A percentile compares a stretch with the other conserved stretches of the same genome.
phyloP scores from a whole-genome alignment of 2,797 vertebrate genomes.

The Chaetophractus vellerosus region DNA sequence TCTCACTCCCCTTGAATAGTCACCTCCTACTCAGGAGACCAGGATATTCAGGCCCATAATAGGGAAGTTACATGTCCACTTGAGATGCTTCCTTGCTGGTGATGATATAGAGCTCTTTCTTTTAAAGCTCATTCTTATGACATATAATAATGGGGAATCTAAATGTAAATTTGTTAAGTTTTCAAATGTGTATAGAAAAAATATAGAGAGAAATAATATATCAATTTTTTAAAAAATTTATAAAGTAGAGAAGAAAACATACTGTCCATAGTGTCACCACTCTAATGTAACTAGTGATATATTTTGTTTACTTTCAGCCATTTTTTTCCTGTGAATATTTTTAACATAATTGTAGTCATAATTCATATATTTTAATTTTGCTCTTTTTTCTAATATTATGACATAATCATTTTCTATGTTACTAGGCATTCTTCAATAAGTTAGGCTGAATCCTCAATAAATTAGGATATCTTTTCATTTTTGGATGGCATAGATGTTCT shows the following conservation, averaged over 20 bases:
- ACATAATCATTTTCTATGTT: slow-evolving; percentile 20
- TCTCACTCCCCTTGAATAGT: background rate
- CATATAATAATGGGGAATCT: background rate
- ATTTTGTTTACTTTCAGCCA: background rate
- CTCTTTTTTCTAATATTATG: background rate
- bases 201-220: background rate
- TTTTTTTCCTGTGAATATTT: slow-evolving; percentile 31
- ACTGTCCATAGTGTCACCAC: background rate
- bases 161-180: background rate
- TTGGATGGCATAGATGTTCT: background rate
- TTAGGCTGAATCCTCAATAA: background rate
- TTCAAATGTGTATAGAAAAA: background rate
- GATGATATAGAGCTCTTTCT: background rate
- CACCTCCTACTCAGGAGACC: background rate
- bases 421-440: background rate
- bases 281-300: background rate
- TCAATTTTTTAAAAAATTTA: slow-evolving; percentile 27
- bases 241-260: background rate
- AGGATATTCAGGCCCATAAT: too few species aligned
- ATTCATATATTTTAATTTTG: slow-evolving; percentile 15
- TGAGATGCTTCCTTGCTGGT: background rate
- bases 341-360: slow-evolving; percentile 27
- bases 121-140: slow-evolving; percentile 33
- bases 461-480: background rate
- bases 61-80: background rate